Evolutionary conservation across 2,888 invertebrate genomes (phyloP).

Genomic region (Fragum fragum): DNA sequence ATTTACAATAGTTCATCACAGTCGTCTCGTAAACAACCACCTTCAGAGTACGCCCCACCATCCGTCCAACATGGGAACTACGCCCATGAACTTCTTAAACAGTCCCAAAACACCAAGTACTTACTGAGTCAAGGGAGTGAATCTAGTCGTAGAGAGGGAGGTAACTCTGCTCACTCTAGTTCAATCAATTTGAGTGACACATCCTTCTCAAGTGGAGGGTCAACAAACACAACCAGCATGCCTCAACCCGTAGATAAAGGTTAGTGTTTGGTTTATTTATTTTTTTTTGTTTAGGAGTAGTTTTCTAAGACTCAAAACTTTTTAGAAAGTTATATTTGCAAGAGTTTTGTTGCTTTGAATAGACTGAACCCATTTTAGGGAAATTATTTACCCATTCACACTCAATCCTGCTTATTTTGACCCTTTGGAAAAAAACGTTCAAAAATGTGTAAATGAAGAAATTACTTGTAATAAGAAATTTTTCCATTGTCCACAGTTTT

Average conservation of each 20-base stretch:
- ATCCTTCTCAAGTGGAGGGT: slow-evolving; percentile 78
- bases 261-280: no score
- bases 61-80: slow-evolving; percentile 80
- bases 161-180: slow-evolving; percentile 71
- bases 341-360: no score
- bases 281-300: no score
- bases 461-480: no score
- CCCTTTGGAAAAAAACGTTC: no score
- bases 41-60: slow-evolving; percentile 55
- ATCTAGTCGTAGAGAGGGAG: slow-evolving; percentile 60
- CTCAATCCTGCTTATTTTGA: no score
- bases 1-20: slow-evolving; percentile 70
- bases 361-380: no score
- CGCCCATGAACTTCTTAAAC: slow-evolving; percentile 82
- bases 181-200: slow-evolving; percentile 79
- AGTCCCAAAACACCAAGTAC: slow-evolving; percentile 83
- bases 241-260: slow-evolving; percentile 47
- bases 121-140: slow-evolving; percentile 75
- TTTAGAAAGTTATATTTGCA: no score
- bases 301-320: no score
- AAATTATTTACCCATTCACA: no score
- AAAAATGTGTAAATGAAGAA: no score
- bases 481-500: no score
- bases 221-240: slow-evolving; percentile 63
- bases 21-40: slow-evolving; percentile 50